Conservation (phyloP, 2,888 invertebrate species). For the Archips crataeganus region DNA sequence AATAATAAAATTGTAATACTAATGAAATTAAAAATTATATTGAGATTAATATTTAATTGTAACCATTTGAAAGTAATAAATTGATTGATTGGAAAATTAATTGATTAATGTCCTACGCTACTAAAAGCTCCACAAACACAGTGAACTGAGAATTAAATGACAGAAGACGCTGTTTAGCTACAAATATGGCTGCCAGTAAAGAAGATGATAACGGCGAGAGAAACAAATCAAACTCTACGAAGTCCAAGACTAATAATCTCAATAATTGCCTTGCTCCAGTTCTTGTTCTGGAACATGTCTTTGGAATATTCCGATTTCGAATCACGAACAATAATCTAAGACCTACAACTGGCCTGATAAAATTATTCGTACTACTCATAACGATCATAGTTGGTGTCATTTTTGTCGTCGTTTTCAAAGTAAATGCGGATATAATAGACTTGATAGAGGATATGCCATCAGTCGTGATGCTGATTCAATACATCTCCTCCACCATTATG, state of each 20-base stretch:
- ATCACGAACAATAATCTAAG: conserved; percentile 13
- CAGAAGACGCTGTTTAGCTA: background rate
- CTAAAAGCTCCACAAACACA: too few relatives aligned
- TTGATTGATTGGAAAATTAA: too few relatives aligned
- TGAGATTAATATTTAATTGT: too few relatives aligned
- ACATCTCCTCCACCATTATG: background rate
- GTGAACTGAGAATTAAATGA: background rate
- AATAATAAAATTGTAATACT: too few relatives aligned
- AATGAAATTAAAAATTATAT: too few relatives aligned
- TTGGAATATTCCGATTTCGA: conserved; percentile 42
- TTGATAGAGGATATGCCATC: background rate
- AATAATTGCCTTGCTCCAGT: conserved; percentile 22
- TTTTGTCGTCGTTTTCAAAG: background rate
- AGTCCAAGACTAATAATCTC: background rate
- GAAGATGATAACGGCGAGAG: background rate
- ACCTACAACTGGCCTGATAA: conserved; percentile 18
- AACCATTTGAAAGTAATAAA: too few relatives aligned
- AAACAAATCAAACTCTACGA: background rate
- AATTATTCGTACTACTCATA: conserved; percentile 27
- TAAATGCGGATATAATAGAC: background rate
- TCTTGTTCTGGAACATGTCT: conserved; percentile 21
- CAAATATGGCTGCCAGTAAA: background rate
- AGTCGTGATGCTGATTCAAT: background rate
- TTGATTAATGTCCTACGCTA: too few relatives aligned
- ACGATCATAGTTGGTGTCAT: background rate